phyloP scores from a whole-genome alignment of 2,888 invertebrate species.

The Erynnis tages region DNA sequence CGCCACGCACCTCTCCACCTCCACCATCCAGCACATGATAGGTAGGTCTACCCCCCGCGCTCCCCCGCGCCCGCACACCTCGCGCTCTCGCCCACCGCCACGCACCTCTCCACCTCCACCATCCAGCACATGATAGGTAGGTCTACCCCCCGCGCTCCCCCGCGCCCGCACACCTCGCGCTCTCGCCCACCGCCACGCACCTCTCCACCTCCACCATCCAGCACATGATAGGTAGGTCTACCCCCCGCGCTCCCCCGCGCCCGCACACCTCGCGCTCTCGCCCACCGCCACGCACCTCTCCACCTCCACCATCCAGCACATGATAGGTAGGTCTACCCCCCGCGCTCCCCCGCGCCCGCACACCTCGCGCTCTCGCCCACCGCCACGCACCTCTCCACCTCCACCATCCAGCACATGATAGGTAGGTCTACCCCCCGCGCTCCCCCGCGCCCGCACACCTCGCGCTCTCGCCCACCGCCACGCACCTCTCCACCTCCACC shows the following conservation, averaged over 20 bases:
- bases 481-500: conserved; percentile 74
- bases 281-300: conserved; percentile 73
- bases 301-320: conserved; percentile 76
- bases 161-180: conserved; percentile 77
- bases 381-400: conserved; percentile 71
- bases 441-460: conserved; percentile 82
- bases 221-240: conserved; percentile 77
- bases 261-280: conserved; percentile 76
- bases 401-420: conserved; percentile 79
- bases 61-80: conserved; percentile 82
- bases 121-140: conserved; percentile 78
- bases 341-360: conserved; percentile 83
- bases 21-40: conserved; percentile 79
- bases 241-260: conserved; percentile 85
- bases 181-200: conserved; percentile 75
- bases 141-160: conserved; percentile 84
- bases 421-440: conserved; percentile 75
- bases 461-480: conserved; percentile 77
- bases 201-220: conserved; percentile 76
- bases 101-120: conserved; percentile 74
- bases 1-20: conserved; percentile 72
- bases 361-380: conserved; percentile 80
- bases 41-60: conserved; percentile 81
- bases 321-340: conserved; percentile 73
- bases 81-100: conserved; percentile 77